Conservation (phyloP, 30 jellyfish, hydroid and myxozoan genomes). For the Turritopsis dohrnii region DNA sequence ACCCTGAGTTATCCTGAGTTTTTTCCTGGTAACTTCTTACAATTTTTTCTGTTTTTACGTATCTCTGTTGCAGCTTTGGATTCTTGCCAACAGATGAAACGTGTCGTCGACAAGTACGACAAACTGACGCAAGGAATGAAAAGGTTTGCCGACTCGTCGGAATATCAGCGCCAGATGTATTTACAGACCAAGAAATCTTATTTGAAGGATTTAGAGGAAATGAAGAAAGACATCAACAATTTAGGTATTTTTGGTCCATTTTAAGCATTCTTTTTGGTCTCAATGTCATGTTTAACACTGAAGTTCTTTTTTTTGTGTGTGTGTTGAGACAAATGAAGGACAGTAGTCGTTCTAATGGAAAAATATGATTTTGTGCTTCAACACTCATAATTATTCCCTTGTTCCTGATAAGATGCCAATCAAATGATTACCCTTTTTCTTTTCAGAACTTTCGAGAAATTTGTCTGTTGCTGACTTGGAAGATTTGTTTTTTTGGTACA, state of each 20-base stretch:
- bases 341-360: too few species aligned
- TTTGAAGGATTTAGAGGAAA: not conserved
- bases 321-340: not conserved
- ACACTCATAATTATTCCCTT: too few species aligned
- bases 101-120: conserved; percentile 33
- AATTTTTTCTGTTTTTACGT: not conserved
- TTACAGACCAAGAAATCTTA: not conserved
- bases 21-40: too few species aligned
- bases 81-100: conserved; percentile 25
- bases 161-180: conserved; percentile 28
- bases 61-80: conserved; percentile 6
- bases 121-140: conserved; percentile 33
- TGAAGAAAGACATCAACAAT: not conserved
- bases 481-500: conserved; percentile 24
- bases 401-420: too few species aligned
- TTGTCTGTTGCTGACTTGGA: conserved; percentile 27
- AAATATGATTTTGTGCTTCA: too few species aligned
- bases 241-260: not conserved
- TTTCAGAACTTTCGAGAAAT: conserved; percentile 10
- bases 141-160: conserved; percentile 17
- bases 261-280: not conserved
- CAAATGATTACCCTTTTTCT: not conserved
- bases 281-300: not conserved
- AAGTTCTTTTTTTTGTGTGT: not conserved
- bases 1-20: too few species aligned